Conservation (phyloP, 2,797 vertebrate species). For the Argya squamiceps region DNA sequence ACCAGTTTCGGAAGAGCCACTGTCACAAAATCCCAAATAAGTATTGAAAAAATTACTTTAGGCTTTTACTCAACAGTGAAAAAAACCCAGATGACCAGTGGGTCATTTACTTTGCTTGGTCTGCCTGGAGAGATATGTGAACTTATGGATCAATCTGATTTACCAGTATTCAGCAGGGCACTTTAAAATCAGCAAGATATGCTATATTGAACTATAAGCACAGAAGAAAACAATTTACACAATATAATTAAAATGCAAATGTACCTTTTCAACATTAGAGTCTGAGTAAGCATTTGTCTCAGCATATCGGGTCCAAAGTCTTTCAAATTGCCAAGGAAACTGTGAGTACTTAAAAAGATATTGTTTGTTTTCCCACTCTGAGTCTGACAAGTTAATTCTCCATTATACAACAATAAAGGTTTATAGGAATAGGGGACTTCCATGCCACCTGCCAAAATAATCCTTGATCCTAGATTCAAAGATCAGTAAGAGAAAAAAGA, state of each 20-base stretch:
- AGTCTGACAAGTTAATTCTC: conserved; percentile 94
- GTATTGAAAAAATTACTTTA: background rate
- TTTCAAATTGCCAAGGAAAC: conserved; percentile 80
- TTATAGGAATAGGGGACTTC: conserved; percentile 91
- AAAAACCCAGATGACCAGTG: background rate
- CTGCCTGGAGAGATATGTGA: background rate
- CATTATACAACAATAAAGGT: conserved; percentile 92
- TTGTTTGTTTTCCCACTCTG: conserved; percentile 89
- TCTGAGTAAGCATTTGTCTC: conserved; percentile 81
- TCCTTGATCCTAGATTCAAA: conserved; percentile 83
- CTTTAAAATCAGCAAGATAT: background rate
- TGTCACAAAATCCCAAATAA: background rate
- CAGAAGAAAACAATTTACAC: background rate
- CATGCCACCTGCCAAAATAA: conserved; percentile 88
- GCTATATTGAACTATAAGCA: background rate
- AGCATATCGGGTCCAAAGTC: conserved; percentile 68
- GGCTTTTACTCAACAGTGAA: background rate
- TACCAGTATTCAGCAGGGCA: background rate
- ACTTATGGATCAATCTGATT: background rate
- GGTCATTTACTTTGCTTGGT: background rate
- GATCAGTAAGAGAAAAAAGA: background rate
- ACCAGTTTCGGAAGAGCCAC: background rate
- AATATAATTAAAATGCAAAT: background rate
- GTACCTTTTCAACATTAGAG: conserved; percentile 91
- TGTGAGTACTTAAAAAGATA: conserved; percentile 87